These are phyloP conservation scores for Petrocephalus microphthalmus DNA, from an alignment of 2,113 vertebrate species.

Conservation along the genomic window DNA sequence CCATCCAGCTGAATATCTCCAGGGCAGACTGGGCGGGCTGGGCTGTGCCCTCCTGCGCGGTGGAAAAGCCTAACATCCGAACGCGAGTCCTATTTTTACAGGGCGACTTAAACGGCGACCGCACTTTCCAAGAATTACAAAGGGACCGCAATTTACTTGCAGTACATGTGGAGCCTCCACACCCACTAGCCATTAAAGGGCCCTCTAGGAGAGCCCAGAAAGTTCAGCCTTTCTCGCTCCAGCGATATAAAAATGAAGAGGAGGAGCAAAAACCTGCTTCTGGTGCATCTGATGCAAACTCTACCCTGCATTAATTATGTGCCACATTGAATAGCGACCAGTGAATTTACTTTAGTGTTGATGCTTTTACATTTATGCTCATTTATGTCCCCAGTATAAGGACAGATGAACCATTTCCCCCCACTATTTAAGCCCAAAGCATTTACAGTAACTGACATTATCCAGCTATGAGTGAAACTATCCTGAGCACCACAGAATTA, in stretches of 20 bases:
- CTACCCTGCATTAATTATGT: not conserved
- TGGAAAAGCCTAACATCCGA: slow-evolving; percentile 22
- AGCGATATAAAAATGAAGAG: not conserved
- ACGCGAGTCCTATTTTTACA: slow-evolving; percentile 41
- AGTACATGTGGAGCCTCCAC: slow-evolving; percentile 23
- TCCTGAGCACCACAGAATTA: not conserved
- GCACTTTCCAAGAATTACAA: slow-evolving; percentile 35
- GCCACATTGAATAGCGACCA: not conserved
- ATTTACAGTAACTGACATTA: slow-evolving; percentile 5
- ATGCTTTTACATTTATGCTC: not conserved
- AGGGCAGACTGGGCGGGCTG: slow-evolving; percentile 16
- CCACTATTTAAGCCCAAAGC: not conserved
- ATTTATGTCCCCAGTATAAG: not conserved
- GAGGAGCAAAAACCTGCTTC: not conserved
- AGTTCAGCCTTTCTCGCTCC: not conserved
- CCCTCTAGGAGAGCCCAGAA: slow-evolving; percentile 1
- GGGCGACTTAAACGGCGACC: slow-evolving; percentile 33
- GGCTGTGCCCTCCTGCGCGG: slow-evolving; percentile 35
- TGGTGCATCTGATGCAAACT: not conserved
- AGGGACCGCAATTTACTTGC: slow-evolving; percentile 43
- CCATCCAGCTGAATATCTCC: slow-evolving; percentile 35
- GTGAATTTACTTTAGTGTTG: not conserved
- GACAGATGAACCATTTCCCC: not conserved
- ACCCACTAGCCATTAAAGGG: slow-evolving; percentile 34
- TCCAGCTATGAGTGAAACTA: not conserved